Conservation (phyloP, 2,888 invertebrate species). For the Synanthedon myopaeformis region DNA sequence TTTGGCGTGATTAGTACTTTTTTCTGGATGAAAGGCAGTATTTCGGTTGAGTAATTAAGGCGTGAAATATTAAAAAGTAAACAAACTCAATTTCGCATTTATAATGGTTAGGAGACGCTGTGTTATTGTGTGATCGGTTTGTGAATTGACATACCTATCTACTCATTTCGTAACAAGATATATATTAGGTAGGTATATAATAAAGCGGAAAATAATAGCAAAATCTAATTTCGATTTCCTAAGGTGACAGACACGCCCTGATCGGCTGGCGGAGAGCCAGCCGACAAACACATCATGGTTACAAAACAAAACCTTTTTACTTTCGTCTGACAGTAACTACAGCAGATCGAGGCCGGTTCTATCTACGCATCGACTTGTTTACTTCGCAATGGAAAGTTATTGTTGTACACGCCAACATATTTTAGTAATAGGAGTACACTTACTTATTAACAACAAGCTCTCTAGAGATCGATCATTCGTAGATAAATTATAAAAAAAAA, state of each 20-base stretch:
- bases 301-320: slow-evolving; percentile 15
- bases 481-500: too few relatives aligned
- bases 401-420: neutral
- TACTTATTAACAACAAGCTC: too few relatives aligned
- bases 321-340: slow-evolving; percentile 17
- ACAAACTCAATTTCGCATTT: too few relatives aligned
- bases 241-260: slow-evolving; percentile 12
- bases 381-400: slow-evolving; percentile 12
- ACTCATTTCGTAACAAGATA: neutral
- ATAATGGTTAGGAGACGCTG: too few relatives aligned
- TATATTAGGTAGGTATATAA: slow-evolving; percentile 12
- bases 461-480: too few relatives aligned
- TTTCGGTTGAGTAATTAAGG: too few relatives aligned
- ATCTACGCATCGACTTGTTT: slow-evolving; percentile 11
- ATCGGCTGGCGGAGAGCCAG: slow-evolving; percentile 3
- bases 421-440: too few relatives aligned
- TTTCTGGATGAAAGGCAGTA: too few relatives aligned
- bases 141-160: neutral
- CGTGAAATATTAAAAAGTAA: too few relatives aligned
- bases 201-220: slow-evolving; percentile 5
- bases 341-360: slow-evolving; percentile 10
- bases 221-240: slow-evolving; percentile 11
- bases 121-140: too few relatives aligned
- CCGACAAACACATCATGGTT: slow-evolving; percentile 6
- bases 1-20: too few relatives aligned